Evolutionary conservation across 2,888 invertebrate species (phyloP).

Genomic region (Rhagium mordax): DNA sequence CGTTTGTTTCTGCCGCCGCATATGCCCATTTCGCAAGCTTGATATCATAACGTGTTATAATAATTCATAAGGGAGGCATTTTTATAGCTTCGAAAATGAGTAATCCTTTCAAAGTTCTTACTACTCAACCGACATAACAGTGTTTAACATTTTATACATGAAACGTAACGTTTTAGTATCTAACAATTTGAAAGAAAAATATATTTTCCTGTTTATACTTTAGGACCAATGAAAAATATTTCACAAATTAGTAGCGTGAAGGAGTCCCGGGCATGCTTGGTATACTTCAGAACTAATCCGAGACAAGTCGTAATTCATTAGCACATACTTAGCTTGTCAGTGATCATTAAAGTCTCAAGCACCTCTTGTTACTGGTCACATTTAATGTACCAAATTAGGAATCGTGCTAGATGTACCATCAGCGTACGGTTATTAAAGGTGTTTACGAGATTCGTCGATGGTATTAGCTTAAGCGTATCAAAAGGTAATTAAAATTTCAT

Average conservation of each 20-base stretch:
- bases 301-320: slow-evolving; percentile 37
- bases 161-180: too few species aligned
- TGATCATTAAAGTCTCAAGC: slow-evolving; percentile 34
- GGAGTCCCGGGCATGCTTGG: background rate
- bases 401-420: background rate
- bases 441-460: background rate
- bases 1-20: too few species aligned
- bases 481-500: slow-evolving; percentile 2
- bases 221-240: background rate
- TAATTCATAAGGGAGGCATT: too few species aligned
- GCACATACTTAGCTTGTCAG: slow-evolving; percentile 42
- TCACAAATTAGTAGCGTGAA: background rate
- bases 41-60: too few species aligned
- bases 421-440: background rate
- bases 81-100: too few species aligned
- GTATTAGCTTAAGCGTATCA: background rate
- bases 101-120: too few species aligned
- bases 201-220: too few species aligned
- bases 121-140: too few species aligned
- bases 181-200: too few species aligned
- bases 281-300: slow-evolving; percentile 27
- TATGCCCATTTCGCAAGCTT: too few species aligned
- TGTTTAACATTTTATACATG: too few species aligned
- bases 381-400: slow-evolving; percentile 38
- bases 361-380: slow-evolving; percentile 34